These are phyloP conservation scores for Myotis yumanensis DNA, from an alignment of 2,113 vertebrate genomes.

Conservation along the genomic window DNA sequence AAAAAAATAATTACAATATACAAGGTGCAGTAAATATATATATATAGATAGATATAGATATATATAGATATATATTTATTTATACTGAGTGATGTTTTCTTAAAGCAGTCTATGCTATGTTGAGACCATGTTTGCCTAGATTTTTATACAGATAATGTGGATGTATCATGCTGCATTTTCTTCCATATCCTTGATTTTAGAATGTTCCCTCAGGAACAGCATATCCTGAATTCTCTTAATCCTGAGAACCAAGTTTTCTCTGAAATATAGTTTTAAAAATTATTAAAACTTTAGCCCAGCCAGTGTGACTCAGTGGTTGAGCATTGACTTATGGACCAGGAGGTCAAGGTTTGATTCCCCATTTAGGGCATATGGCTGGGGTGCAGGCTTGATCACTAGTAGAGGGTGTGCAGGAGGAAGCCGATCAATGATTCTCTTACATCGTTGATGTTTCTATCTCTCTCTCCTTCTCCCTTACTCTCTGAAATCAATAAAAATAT, in stretches of 20 bases:
- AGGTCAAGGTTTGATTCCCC: too few relatives aligned
- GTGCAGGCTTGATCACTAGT: too few relatives aligned
- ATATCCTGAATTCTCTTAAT: neutral
- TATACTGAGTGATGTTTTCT: neutral
- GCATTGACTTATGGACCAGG: too few relatives aligned
- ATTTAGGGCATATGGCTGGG: too few relatives aligned
- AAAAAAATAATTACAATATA: too few relatives aligned
- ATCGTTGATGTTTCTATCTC: too few relatives aligned
- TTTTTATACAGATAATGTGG: neutral
- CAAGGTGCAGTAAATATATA: too few relatives aligned
- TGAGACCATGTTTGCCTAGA: neutral
- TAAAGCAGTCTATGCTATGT: neutral
- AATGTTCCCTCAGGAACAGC: neutral
- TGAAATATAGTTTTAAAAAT: neutral
- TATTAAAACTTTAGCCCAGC: neutral
- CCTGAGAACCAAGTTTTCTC: neutral
- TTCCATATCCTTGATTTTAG: neutral
- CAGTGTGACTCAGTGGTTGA: too few relatives aligned
- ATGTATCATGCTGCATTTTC: neutral
- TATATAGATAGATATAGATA: too few relatives aligned
- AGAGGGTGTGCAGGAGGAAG: too few relatives aligned
- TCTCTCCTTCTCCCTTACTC: neutral
- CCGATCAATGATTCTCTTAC: too few relatives aligned
- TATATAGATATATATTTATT: neutral
- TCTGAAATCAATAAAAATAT: neutral